These are phyloP conservation scores for Bradypus variegatus DNA, from an alignment of 2,797 vertebrate genomes.

Conservation along the genomic window DNA sequence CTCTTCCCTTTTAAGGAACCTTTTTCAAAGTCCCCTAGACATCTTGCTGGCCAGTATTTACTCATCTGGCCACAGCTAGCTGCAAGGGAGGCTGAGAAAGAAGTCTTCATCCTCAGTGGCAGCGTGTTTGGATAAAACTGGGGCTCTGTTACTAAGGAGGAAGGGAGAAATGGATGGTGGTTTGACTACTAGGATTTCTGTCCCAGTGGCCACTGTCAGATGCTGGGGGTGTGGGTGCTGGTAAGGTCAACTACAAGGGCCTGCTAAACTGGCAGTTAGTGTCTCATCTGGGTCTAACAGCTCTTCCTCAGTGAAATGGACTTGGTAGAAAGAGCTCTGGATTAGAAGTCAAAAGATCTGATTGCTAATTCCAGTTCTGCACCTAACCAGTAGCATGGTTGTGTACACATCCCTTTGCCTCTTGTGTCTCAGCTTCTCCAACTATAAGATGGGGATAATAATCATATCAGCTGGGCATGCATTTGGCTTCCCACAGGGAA, in stretches of 20 bases:
- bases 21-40: neutral
- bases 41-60: neutral
- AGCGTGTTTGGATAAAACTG: neutral
- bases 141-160: no score
- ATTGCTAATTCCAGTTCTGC: neutral
- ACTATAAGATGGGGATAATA: no score
- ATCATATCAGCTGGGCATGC: rapidly evolving
- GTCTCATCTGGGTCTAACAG: neutral
- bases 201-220: neutral
- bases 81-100: neutral
- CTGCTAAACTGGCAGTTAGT: no score
- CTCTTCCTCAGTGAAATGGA: neutral
- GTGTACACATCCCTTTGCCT: neutral
- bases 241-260: neutral
- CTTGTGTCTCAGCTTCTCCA: no score
- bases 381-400: neutral
- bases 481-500: neutral
- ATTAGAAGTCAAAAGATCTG: neutral
- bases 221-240: neutral
- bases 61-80: neutral
- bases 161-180: no score
- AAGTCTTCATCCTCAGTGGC: neutral
- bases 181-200: neutral
- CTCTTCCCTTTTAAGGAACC: neutral
- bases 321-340: neutral